Evolutionary conservation across 1,140 invertebrate genomes (phyloP), one percentile per base, ranked within the genome.

Genomic region (Drosophila grimshawi): DNA sequence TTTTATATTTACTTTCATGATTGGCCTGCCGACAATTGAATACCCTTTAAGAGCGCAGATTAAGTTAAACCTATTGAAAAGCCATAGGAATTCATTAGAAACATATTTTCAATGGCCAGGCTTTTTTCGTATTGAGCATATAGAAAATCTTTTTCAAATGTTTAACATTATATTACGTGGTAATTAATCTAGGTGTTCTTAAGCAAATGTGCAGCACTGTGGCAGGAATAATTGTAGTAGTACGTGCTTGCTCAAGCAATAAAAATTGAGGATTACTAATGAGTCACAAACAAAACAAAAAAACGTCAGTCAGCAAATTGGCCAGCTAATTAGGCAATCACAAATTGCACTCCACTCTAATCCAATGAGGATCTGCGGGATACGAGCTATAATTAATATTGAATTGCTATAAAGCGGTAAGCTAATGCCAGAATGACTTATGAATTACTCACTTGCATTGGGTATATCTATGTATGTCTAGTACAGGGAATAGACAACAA

Each of bases 201-300:
- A 62, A 7, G 10, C 37, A 52, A 29, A 29, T 33, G 48, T 30
- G 32, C 37, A 35, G 65, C 32, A 56, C 37, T 62, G 66, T 69
- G 5, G 4, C n/a, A 56, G 29, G 35, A 4, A 32, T 2, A 19
- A 19, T 55, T 27, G 3, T 7, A 6, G 11, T 48, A 27, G n/a
- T 51, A 30, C 61, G 53, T 37, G 30, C 45, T 10, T 53, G 48
- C 30, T 19, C n/a, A 1, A 30, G 60, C 37, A 29, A 63, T 69
- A 63, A 69, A 19, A 63, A 62, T 19, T 27, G 27, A 39, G 37
- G 29, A 63, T 48, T 37, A 33, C 67, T 70, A 70, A 70, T 70
- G 59, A 70, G 51, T 39, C 67, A 63, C 19, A 52, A 29, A 27
- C 10, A 32, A 37, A 56, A 51, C 33, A 30, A 35, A 19, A 56